phyloP scores from a whole-genome alignment of 2,113 vertebrate genomes.

The Zosterops lateralis region DNA sequence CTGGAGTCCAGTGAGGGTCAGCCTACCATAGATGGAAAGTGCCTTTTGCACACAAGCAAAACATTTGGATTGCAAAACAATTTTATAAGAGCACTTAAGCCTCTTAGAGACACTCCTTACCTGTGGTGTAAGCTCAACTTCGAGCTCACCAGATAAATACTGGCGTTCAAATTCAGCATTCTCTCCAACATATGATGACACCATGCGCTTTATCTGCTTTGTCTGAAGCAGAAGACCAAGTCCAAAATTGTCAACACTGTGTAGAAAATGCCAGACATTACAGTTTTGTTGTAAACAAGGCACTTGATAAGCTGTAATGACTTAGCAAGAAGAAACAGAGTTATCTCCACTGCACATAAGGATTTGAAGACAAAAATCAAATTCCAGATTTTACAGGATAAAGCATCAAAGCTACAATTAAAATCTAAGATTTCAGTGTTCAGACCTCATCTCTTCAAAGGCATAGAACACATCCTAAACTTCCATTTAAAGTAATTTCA shows the following conservation, averaged over 20 bases:
- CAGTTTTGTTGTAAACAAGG: not conserved
- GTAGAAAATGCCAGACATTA: not conserved
- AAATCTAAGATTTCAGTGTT: not conserved
- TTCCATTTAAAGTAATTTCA: not conserved
- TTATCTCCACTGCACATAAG: not conserved
- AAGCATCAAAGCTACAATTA: not conserved
- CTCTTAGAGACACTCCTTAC: slow-evolving; percentile 63
- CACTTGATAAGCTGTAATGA: not conserved
- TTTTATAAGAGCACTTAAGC: not conserved
- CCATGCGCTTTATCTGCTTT: slow-evolving; percentile 96
- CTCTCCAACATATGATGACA: slow-evolving; percentile 96
- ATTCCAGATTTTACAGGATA: not conserved
- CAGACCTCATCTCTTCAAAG: not conserved
- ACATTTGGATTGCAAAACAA: not conserved
- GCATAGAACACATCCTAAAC: not conserved
- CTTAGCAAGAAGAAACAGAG: not conserved
- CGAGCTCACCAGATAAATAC: slow-evolving; percentile 90
- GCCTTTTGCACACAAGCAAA: not conserved
- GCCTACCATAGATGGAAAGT: not conserved
- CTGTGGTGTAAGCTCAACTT: slow-evolving; percentile 96
- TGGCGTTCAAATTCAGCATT: slow-evolving; percentile 96
- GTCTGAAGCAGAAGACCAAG: slow-evolving; percentile 89
- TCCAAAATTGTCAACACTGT: slow-evolving; percentile 94
- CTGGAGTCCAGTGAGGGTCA: not conserved
- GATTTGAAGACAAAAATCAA: not conserved